Evolutionary conservation across 2,113 vertebrate species (phyloP).

Genomic region (Scomber colias): DNA sequence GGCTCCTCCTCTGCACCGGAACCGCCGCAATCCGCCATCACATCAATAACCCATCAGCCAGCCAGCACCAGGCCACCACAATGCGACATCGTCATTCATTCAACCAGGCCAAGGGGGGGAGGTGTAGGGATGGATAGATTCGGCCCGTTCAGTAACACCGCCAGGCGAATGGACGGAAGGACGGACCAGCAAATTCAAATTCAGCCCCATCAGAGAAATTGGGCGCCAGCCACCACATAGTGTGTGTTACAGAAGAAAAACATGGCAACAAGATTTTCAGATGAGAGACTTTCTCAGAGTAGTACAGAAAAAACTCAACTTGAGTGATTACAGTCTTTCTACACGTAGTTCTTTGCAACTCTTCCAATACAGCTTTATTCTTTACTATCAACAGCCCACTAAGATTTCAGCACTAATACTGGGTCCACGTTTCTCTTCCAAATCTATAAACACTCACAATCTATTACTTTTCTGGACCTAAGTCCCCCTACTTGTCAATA

Average conservation of each 20-base stretch:
- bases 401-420: slow-evolving; percentile 61
- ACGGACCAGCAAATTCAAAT: slow-evolving; percentile 99
- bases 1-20: slow-evolving; percentile 91
- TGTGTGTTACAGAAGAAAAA: slow-evolving; percentile 99
- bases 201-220: slow-evolving; percentile 97
- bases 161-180: slow-evolving; percentile 80
- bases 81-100: slow-evolving; percentile 91
- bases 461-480: slow-evolving; percentile 30
- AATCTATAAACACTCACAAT: slow-evolving; percentile 45
- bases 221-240: slow-evolving; percentile 94
- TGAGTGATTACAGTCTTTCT: slow-evolving; percentile 72
- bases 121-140: slow-evolving; percentile 87
- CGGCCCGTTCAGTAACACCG: slow-evolving; percentile 95
- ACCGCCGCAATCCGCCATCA: slow-evolving; percentile 87
- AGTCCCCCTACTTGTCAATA: slow-evolving; percentile 49
- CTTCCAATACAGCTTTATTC: slow-evolving; percentile 45
- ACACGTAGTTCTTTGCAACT: slow-evolving; percentile 51
- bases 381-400: slow-evolving; percentile 49
- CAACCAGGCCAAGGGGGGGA: slow-evolving; percentile 87
- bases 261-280: slow-evolving; percentile 99
- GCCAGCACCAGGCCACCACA: slow-evolving; percentile 90
- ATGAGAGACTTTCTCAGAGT: slow-evolving; percentile 93
- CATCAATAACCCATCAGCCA: slow-evolving; percentile 85
- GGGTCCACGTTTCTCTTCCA: slow-evolving; percentile 51
- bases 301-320: slow-evolving; percentile 88